These are phyloP conservation scores for Dryococelus australis DNA, from an alignment of 2,888 invertebrate species.

Conservation along the genomic window DNA sequence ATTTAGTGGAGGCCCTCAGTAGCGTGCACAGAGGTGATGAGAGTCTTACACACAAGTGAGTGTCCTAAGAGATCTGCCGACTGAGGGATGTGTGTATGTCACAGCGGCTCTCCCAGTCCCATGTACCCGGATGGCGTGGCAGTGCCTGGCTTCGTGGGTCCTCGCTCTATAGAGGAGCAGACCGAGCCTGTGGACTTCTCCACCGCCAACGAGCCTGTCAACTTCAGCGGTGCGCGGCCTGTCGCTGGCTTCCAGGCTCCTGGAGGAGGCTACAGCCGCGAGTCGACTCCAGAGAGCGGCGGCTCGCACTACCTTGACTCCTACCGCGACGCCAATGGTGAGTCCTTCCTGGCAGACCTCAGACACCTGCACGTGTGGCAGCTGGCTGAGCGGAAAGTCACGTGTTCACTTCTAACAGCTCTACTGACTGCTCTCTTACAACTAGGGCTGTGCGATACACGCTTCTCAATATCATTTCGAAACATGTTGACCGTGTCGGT, in stretches of 20 bases:
- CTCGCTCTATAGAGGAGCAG: conserved; percentile 68
- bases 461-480: too few species aligned
- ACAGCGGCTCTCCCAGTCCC: conserved; percentile 66
- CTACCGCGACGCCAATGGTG: conserved; percentile 85
- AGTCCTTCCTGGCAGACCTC: conserved; percentile 54
- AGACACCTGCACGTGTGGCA: too few species aligned
- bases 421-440: too few species aligned
- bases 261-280: conserved; percentile 72
- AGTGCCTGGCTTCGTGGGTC: conserved; percentile 62
- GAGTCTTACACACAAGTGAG: background rate
- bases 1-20: background rate
- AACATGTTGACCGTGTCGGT: too few species aligned
- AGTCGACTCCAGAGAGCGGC: conserved; percentile 88
- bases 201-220: conserved; percentile 69
- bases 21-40: background rate
- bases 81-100: conserved; percentile 36
- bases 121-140: conserved; percentile 64
- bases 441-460: too few species aligned
- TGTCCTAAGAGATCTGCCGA: background rate
- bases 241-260: conserved; percentile 41
- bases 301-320: conserved; percentile 90
- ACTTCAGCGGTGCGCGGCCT: conserved; percentile 61
- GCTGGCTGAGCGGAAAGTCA: background rate
- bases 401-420: too few species aligned
- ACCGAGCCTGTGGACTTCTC: conserved; percentile 77